phyloP scores from a whole-genome alignment of 2,797 vertebrate genomes.

The Alcedo atthis region DNA sequence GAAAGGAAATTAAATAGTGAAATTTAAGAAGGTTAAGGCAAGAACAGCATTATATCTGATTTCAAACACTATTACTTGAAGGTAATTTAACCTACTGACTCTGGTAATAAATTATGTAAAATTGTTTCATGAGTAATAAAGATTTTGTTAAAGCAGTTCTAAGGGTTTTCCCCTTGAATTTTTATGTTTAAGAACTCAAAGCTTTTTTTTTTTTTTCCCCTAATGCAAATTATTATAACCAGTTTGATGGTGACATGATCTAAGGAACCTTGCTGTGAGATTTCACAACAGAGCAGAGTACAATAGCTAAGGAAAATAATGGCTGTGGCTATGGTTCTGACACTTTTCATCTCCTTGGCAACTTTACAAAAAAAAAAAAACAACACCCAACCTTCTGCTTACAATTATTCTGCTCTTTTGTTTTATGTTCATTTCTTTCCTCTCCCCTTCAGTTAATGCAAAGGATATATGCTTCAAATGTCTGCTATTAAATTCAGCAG shows the following conservation, averaged over 20 bases:
- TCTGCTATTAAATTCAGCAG: neutral
- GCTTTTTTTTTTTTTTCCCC: neutral
- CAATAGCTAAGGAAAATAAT: slow-evolving; percentile 26
- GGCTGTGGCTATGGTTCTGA: slow-evolving; percentile 30
- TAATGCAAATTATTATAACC: neutral
- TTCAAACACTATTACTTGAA: slow-evolving; percentile 6
- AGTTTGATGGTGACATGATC: neutral
- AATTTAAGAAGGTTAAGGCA: slow-evolving; percentile 3
- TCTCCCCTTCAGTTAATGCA: neutral
- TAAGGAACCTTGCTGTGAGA: slow-evolving; percentile 41
- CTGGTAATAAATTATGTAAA: slow-evolving; percentile 11
- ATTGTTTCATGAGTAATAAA: slow-evolving; percentile 34
- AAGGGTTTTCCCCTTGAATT: neutral
- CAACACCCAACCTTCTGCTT: neutral
- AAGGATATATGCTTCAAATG: neutral
- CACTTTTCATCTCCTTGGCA: slow-evolving; percentile 32
- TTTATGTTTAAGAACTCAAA: neutral
- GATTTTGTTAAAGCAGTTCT: slow-evolving; percentile 24
- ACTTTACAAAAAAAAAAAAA: neutral
- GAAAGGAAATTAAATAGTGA: neutral
- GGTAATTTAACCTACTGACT: slow-evolving; percentile 26
- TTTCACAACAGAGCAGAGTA: slow-evolving; percentile 40
- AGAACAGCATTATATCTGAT: neutral
- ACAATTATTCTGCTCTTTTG: slow-evolving; percentile 20
- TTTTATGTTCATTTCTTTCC: slow-evolving; percentile 10